Percentiles rank a stretch among this genome's conserved stretches.
Evolutionary conservation across 2,797 vertebrate species (phyloP).

Genomic region (Sebastes nivosus): DNA sequence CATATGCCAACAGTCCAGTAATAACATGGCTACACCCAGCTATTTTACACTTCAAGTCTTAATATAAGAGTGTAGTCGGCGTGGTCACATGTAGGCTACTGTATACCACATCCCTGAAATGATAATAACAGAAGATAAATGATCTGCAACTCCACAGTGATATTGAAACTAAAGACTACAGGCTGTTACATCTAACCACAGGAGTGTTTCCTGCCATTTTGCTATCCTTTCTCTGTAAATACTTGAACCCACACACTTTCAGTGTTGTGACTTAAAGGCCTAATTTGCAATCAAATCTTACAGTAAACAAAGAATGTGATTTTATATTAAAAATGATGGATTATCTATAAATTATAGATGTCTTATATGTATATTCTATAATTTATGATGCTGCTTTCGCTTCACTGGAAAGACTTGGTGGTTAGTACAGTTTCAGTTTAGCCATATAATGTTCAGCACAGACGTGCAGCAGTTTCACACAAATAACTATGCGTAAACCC

Average conservation of each 20-base stretch:
- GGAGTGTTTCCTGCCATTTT: slow-evolving; percentile 36
- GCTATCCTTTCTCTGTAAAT: slow-evolving; percentile 7
- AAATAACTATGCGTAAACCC: background rate
- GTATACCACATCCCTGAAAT: background rate
- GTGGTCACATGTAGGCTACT: background rate
- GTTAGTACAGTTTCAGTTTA: slow-evolving; percentile 4
- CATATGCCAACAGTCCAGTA: background rate
- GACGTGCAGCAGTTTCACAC: slow-evolving; percentile 6
- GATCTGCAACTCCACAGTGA: slow-evolving; percentile 5
- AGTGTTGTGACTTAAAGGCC: background rate
- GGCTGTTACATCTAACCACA: slow-evolving; percentile 9
- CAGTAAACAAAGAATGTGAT: background rate
- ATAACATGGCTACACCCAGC: background rate
- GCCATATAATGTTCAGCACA: background rate
- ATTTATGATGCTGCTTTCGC: background rate
- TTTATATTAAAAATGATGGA: background rate
- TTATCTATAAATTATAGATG: background rate
- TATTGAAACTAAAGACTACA: slow-evolving; percentile 37
- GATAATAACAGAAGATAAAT: background rate
- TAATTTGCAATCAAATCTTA: background rate
- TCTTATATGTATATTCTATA: background rate
- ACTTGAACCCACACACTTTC: background rate
- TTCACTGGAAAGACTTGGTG: slow-evolving; percentile 11
- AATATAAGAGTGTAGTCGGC: background rate
- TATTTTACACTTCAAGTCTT: background rate